Conservation (phyloP, 2,888 invertebrate species). For the Drosophila merina region DNA sequence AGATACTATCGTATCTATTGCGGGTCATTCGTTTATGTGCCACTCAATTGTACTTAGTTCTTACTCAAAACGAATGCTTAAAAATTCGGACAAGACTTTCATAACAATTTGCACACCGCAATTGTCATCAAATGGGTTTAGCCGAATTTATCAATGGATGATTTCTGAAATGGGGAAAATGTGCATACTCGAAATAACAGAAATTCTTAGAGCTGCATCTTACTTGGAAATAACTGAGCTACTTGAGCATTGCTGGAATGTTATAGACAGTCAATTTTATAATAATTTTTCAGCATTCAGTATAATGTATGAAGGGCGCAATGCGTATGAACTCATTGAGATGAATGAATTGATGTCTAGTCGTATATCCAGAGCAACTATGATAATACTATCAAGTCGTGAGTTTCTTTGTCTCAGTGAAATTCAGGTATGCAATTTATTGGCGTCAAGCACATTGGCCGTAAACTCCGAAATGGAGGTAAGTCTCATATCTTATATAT, state of each 20-base stretch:
- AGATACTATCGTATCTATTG: background rate
- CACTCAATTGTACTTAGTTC: background rate
- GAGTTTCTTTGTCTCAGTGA: constrained; percentile 32
- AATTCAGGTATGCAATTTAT: constrained; percentile 26
- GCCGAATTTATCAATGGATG: constrained; percentile 15
- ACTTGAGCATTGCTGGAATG: constrained; percentile 15
- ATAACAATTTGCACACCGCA: background rate
- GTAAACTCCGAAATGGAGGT: constrained; percentile 54
- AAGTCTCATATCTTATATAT: background rate
- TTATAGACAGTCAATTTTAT: constrained; percentile 10
- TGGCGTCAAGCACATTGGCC: constrained; percentile 26
- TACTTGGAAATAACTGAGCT: constrained; percentile 21
- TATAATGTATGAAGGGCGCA: constrained; percentile 9
- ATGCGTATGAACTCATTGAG: background rate
- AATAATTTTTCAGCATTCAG: constrained; percentile 36
- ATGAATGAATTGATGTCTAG: constrained; percentile 18
- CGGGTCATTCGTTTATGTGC: constrained; percentile 2
- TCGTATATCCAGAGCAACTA: constrained; percentile 20
- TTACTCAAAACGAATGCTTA: constrained; percentile 1
- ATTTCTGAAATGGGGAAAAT: background rate
- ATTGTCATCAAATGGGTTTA: constrained; percentile 6
- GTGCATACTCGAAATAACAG: background rate
- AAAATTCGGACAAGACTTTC: background rate
- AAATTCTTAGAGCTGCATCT: constrained; percentile 12
- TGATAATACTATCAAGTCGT: constrained; percentile 13